Conservation (phyloP, 2,113 vertebrate species). For the Dermatemys mawii region DNA sequence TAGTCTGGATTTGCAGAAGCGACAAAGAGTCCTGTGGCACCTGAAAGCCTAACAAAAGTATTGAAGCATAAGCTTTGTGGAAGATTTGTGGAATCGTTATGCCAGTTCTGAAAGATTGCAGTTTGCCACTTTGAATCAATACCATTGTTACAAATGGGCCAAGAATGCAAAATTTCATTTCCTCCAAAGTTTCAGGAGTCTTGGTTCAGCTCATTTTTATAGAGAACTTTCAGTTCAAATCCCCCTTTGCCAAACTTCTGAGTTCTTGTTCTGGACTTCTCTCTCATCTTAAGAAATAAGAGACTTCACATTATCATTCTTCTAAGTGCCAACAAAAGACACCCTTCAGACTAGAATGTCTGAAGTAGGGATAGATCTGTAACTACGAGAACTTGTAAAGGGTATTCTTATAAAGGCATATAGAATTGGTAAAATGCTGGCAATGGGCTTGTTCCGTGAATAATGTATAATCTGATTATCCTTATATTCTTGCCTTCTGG, state of each 20-base stretch:
- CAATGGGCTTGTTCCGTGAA: slow-evolving; percentile 42
- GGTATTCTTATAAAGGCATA: slow-evolving; percentile 59
- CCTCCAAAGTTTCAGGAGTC: too few relatives aligned
- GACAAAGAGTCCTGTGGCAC: too few relatives aligned
- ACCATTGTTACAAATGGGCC: neutral
- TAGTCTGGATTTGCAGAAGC: too few relatives aligned
- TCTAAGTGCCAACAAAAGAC: slow-evolving; percentile 64
- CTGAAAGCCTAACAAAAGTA: too few relatives aligned
- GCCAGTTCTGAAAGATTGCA: neutral
- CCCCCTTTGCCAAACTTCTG: slow-evolving; percentile 15
- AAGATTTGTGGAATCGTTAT: neutral
- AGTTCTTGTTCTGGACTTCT: slow-evolving; percentile 40
- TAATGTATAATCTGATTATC: slow-evolving; percentile 35
- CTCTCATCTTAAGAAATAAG: slow-evolving; percentile 59
- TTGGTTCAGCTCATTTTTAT: neutral
- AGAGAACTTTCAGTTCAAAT: slow-evolving; percentile 19
- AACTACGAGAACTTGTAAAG: slow-evolving; percentile 54
- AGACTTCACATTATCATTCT: slow-evolving; percentile 51
- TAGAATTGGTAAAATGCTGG: neutral
- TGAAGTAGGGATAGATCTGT: slow-evolving; percentile 49
- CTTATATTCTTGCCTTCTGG: slow-evolving; percentile 41
- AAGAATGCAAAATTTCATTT: neutral
- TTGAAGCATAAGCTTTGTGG: too few relatives aligned
- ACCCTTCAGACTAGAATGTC: slow-evolving; percentile 53
- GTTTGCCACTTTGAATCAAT: neutral